Base-by-base conservation (phyloP, 2,797 vertebrate species). In the Denticeps clupeoides region DNA sequence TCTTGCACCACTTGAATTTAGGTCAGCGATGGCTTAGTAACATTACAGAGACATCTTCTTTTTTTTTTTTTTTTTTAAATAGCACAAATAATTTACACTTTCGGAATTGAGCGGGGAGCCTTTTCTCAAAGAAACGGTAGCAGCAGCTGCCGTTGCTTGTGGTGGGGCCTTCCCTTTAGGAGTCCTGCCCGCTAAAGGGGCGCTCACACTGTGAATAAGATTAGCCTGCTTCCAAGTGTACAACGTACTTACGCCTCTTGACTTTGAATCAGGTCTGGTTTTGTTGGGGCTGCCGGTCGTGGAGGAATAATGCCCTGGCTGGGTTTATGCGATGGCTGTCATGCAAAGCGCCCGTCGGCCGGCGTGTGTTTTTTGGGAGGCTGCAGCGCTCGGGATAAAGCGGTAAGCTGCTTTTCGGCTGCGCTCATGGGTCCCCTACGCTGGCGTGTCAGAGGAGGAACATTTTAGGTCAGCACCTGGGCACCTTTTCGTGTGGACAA, bases 201-300 rank as follows among this genome's bases (percentile, higher is more conserved):
- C 75, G 77, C 79, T 81, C 80, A 71, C 70, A 73, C 74, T 75
- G 81, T 74, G 79, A 80, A 83, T 77, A 74, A 75, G 78, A 82
- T 83, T 79, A 82, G 76, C 70, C 72, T 71, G 69, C 75, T 73
- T 78, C 71, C 59, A 58, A 79, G 74, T 79, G 78, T 78, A 78
- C 75, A 73, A 78, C 77, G 77, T 73, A 73, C 77, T 79, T 79
- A 80, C 73, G 77, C 77, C 78, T 75, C 77, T 80, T 77, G 81
- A 79, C 73, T 81, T 74, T 79, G 78, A 82, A 77, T 78, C 73
- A 70, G 70, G 47, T 31, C 73, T 76, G 75, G 77, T 79, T 78
- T 78, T 64, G 73, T 75, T 69, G 68, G 77, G 69, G 71, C 73
- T 66, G 70, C 67, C 72, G 72, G 69, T 76, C 72, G 71, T 56